Conservation (phyloP, 53 echinoderm and acorn worm species). For the Antedon mediterranea region DNA sequence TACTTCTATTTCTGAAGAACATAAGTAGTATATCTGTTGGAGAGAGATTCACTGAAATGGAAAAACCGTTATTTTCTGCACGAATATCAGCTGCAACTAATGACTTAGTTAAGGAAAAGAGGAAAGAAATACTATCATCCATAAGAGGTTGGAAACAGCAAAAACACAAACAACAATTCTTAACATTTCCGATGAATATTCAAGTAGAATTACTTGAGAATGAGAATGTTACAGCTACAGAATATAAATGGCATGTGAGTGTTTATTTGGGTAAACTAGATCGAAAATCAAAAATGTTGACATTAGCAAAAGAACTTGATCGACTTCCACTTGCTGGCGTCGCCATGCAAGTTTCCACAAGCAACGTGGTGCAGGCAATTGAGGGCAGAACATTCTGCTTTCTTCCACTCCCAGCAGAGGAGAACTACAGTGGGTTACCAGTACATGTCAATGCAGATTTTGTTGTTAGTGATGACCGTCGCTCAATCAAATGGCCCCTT, state of each 20-base stretch:
- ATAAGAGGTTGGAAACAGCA: neutral
- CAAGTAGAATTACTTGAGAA: too few species aligned
- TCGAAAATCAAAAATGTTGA: neutral
- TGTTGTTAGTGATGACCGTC: slow-evolving; percentile 68
- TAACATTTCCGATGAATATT: neutral
- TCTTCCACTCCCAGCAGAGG: slow-evolving; percentile 75
- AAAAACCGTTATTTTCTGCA: neutral
- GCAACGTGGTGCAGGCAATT: neutral
- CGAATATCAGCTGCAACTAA: neutral
- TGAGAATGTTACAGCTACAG: neutral
- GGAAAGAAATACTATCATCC: neutral
- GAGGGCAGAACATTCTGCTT: slow-evolving; percentile 75
- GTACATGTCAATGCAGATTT: slow-evolving; percentile 89
- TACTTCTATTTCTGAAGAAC: slow-evolving; percentile 12
- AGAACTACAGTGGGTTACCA: slow-evolving; percentile 56
- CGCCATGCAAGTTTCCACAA: slow-evolving; percentile 11
- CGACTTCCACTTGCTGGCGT: slow-evolving; percentile 54
- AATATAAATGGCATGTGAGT: slow-evolving; percentile 4
- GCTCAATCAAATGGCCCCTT: slow-evolving; percentile 83
- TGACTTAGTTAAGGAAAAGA: neutral
- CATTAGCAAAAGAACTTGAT: neutral
- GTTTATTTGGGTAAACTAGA: neutral
- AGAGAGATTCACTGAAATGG: neutral
- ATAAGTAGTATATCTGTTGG: slow-evolving; percentile 10
- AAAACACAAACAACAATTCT: neutral